Evolutionary conservation across 2,113 vertebrate genomes (phyloP).

Genomic region (Aphelocoma coerulescens): DNA sequence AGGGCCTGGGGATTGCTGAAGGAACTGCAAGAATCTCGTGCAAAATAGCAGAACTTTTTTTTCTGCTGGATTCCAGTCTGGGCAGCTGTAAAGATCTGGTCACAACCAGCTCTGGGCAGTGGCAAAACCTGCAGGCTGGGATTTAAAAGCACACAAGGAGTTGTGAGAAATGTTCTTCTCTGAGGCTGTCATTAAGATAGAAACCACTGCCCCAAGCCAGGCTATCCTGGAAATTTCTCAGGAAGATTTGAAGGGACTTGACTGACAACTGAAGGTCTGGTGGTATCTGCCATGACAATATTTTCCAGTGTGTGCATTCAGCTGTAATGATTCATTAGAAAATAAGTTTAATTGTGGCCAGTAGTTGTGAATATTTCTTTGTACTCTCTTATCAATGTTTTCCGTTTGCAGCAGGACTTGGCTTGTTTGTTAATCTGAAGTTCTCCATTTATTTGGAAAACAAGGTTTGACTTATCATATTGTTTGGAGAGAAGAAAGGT

Average conservation of each 20-base stretch:
- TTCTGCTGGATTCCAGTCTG: background rate
- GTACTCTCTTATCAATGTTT: slow-evolving; percentile 67
- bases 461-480: slow-evolving; percentile 50
- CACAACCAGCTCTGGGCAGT: background rate
- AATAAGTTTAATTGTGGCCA: slow-evolving; percentile 56
- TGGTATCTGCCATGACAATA: background rate
- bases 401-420: slow-evolving; percentile 42
- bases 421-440: slow-evolving; percentile 56
- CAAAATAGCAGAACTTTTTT: background rate
- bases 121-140: background rate
- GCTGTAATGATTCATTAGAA: slow-evolving; percentile 21
- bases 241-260: background rate
- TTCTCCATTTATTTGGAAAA: slow-evolving; percentile 71
- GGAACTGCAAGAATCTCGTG: background rate
- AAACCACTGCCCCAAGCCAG: background rate
- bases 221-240: background rate
- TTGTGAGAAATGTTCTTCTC: background rate
- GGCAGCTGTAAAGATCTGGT: background rate
- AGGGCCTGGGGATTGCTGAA: background rate
- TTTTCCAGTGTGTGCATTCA: slow-evolving; percentile 7
- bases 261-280: background rate
- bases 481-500: slow-evolving; percentile 50
- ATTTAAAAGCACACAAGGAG: background rate
- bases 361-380: slow-evolving; percentile 60
- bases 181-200: background rate